Evolutionary conservation across 2,797 vertebrate species (phyloP), one percentile per base, ranked within the genome.

Genomic region (Chrysocyon brachyurus): DNA sequence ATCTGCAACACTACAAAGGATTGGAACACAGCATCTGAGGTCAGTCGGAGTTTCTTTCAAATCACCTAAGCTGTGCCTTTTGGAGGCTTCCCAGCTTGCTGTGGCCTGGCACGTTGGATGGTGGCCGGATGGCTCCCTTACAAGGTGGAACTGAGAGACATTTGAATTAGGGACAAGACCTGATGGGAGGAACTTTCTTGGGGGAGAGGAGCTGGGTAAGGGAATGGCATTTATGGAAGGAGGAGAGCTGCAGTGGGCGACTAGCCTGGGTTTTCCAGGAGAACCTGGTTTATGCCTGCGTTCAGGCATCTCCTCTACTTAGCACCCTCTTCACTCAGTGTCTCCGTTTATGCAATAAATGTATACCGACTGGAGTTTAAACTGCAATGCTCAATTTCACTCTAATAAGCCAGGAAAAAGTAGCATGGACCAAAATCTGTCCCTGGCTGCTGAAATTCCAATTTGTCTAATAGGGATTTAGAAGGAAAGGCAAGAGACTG

Each of bases 361-460:
- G 54, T 56, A 9, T 5, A 77, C 36, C 11, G 12, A 57, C 6
- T 15, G 6, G 16, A 78, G 28, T 24, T 96, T 92, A 90, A 61
- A 93, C 21, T 21, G 16, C 97, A 96, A 79, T 93, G 54, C 26
- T 68, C 33, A 22, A 66, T 94, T 98, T 95, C 52, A 96, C 75
- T 97, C 73, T 77, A 26, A 96, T 19, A 94, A 96, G 31, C 8
- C 79, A 56, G 91, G 81, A 90, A 84, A 66, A 95, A 93, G 33
- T 77, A 90, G 4, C 31, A 21, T 28, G 31, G 56, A 59, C 26
- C 36, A 59, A 97, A 97, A 93, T 26, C 79, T 98, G 87, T 14
- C 56, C 22, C n/a, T 59, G 57, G 19, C 54, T 97, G 78, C 93
- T 97, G 93, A 94, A 94, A 97, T 96, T 98, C 95, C 89, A 96